Evolutionary conservation across 2,888 invertebrate genomes (phyloP).

Genomic region (Nipponacmea schrenckii): DNA sequence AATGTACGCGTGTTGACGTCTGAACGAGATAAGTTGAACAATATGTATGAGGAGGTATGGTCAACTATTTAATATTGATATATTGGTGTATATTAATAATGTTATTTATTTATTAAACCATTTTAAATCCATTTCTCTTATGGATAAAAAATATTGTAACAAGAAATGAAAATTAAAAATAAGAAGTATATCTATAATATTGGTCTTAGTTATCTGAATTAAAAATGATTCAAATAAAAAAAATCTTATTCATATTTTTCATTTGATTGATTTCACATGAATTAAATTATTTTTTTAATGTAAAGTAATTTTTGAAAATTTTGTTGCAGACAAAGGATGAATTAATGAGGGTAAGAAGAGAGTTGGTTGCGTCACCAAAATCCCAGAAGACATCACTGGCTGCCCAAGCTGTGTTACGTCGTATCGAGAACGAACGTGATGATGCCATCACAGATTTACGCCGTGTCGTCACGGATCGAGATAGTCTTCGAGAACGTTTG

Average conservation of each 20-base stretch:
- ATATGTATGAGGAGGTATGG: conserved; percentile 63
- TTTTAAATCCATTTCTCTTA: too few relatives aligned
- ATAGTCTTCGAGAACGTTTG: conserved; percentile 65
- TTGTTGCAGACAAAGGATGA: conserved; percentile 58
- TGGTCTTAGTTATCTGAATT: too few relatives aligned
- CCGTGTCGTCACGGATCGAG: conserved; percentile 64
- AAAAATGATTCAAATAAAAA: too few relatives aligned
- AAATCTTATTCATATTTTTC: not conserved
- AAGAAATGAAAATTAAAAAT: too few relatives aligned
- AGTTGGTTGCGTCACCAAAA: conserved; percentile 61
- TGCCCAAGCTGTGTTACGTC: conserved; percentile 66
- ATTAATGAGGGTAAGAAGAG: conserved; percentile 59
- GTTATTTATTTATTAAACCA: not conserved
- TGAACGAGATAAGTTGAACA: conserved; percentile 66
- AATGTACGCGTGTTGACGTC: conserved; percentile 67
- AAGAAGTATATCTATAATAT: too few relatives aligned
- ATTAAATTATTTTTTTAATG: not conserved
- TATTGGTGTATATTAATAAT: not conserved
- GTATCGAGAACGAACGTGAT: conserved; percentile 67
- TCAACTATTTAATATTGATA: not conserved
- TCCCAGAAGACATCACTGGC: conserved; percentile 66
- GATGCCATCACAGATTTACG: conserved; percentile 64
- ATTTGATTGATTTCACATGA: not conserved
- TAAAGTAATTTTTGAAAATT: not conserved
- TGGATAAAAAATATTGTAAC: too few relatives aligned